Conservation (phyloP, 2,113 vertebrate genomes). For the Pterocles gutturalis region DNA sequence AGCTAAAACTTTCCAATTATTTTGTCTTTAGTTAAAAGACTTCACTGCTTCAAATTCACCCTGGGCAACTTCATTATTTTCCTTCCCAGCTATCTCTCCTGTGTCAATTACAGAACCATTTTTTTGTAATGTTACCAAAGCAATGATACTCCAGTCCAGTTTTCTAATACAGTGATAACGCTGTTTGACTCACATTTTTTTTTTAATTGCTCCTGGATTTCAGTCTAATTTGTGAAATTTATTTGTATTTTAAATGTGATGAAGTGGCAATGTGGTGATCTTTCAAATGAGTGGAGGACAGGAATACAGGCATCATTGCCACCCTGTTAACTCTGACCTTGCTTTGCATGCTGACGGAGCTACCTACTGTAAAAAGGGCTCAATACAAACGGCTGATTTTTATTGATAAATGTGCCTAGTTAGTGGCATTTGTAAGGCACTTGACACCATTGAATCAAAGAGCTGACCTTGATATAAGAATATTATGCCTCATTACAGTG, state of each 20-base stretch:
- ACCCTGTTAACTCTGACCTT: background rate
- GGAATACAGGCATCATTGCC: background rate
- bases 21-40: slow-evolving; percentile 63
- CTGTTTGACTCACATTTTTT: background rate
- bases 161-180: background rate
- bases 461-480: background rate
- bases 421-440: background rate
- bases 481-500: background rate
- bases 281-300: background rate
- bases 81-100: slow-evolving; percentile 4
- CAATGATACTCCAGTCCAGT: background rate
- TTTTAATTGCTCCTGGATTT: slow-evolving; percentile 1
- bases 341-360: background rate
- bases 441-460: background rate
- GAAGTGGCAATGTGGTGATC: background rate
- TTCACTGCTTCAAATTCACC: slow-evolving; percentile 39
- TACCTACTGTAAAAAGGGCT: background rate
- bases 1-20: slow-evolving; percentile 61
- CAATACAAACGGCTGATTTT: background rate
- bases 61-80: slow-evolving; percentile 58
- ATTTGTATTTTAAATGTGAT: background rate
- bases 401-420: background rate
- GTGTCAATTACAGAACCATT: slow-evolving; percentile 19
- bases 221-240: background rate
- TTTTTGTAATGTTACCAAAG: background rate